Percentiles rank a stretch among this genome's conserved stretches.
phyloP scores from a whole-genome alignment of 2,888 invertebrate species.

The Pollenia griseotomentosa region DNA sequence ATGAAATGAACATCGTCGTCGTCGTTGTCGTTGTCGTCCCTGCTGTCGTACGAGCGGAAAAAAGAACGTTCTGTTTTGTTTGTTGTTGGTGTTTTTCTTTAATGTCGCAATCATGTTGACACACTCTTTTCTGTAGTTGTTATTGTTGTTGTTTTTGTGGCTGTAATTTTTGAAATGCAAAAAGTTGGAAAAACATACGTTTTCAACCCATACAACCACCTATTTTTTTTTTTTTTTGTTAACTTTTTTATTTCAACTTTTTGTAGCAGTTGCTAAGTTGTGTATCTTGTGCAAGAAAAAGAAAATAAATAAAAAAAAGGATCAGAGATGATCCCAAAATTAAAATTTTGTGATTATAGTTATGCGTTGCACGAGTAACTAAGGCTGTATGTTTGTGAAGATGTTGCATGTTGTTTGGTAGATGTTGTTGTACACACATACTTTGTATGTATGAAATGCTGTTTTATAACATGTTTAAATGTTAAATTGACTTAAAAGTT shows the following conservation, averaged over 20 bases:
- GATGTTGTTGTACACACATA: slow-evolving; percentile 10
- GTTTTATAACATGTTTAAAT: slow-evolving; percentile 73
- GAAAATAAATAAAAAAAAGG: slow-evolving; percentile 36
- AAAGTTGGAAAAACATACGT: slow-evolving; percentile 65
- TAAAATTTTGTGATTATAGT: slow-evolving; percentile 70
- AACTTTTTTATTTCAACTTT: background rate
- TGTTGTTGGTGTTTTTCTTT: slow-evolving; percentile 41
- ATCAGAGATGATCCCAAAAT: slow-evolving; percentile 70
- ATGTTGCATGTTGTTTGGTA: slow-evolving; percentile 29
- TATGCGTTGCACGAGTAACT: slow-evolving; percentile 61
- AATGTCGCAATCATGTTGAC: slow-evolving; percentile 75
- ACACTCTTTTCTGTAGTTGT: slow-evolving; percentile 64
- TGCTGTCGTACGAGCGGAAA: slow-evolving; percentile 4
- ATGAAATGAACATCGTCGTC: slow-evolving; percentile 15
- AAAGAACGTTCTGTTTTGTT: slow-evolving; percentile 58
- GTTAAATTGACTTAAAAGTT: slow-evolving; percentile 74
- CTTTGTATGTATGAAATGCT: slow-evolving; percentile 60
- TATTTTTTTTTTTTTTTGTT: background rate
- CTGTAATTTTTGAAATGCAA: slow-evolving; percentile 51
- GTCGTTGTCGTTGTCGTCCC: slow-evolving; percentile 17
- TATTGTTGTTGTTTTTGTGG: slow-evolving; percentile 43
- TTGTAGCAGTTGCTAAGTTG: slow-evolving; percentile 26
- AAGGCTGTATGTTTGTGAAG: background rate
- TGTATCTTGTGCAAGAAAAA: slow-evolving; percentile 25
- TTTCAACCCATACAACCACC: slow-evolving; percentile 66